Percentiles rank a stretch among this genome's conserved stretches.
Conservation (phyloP, 35 echinoderm and acorn worm genomes). For the Diadema setosum region DNA sequence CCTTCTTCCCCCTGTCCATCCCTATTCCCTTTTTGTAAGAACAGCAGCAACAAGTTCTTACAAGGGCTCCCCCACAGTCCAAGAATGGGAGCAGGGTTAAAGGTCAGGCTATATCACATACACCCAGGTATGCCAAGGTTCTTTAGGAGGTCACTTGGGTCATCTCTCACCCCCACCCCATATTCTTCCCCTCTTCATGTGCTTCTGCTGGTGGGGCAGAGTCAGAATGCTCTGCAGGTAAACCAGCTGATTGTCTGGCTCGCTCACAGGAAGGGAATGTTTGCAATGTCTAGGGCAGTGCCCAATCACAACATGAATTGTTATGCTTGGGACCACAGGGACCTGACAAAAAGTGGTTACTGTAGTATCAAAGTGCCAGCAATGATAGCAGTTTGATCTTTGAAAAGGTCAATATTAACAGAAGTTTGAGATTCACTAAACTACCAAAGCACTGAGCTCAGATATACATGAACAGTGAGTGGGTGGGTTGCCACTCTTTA, state of each 20-base stretch:
- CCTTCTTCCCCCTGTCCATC: neutral
- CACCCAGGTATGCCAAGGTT: neutral
- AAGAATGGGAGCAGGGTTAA: constrained; percentile 9
- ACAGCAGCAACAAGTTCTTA: neutral
- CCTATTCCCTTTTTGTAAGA: too few relatives aligned
- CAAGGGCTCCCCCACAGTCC: neutral
- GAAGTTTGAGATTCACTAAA: too few relatives aligned
- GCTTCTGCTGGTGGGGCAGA: neutral
- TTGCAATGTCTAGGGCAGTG: neutral
- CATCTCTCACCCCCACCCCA: too few relatives aligned
- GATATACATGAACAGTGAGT: too few relatives aligned
- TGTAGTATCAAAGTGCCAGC: neutral
- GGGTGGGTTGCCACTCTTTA: too few relatives aligned
- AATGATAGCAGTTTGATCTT: too few relatives aligned
- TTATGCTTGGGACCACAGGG: neutral
- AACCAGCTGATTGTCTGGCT: too few relatives aligned
- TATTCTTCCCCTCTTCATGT: too few relatives aligned
- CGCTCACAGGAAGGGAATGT: too few relatives aligned
- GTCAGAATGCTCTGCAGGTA: too few relatives aligned
- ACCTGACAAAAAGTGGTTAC: neutral
- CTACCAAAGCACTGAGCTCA: too few relatives aligned
- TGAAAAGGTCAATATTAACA: too few relatives aligned
- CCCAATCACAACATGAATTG: neutral
- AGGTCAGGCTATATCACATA: neutral
- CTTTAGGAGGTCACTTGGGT: neutral